Base-by-base conservation (phyloP, 2,888 invertebrate genomes). In the Crossocerus cetratus region DNA sequence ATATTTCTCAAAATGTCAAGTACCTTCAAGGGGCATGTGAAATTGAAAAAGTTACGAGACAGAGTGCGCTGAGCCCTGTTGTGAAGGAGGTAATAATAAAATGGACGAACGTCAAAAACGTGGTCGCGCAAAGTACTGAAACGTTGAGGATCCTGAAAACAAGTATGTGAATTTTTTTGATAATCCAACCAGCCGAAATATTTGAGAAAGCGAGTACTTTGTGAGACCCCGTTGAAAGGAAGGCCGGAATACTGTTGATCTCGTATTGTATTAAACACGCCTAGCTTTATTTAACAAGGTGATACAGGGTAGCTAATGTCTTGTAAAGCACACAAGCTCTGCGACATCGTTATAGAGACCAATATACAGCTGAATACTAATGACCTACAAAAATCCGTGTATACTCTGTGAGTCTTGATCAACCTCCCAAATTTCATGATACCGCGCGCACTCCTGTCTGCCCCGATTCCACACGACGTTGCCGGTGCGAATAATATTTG, bases 221-320 rank as follows among this genome's bases (percentile, higher is more conserved):
- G 81, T 77, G 77, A 23, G 66, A 72, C 80, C 82, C 66, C 82
- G 80, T 71, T 80, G 66, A 54, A 49, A 72, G 72, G 57, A 60
- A 64, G 58, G 54, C 63, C 58, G 60, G 55, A 60, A 62, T 65
- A 67, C 68, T 67, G 43, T 74, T 81, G 75, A 72, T 77, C 69
- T 78, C 72, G 64, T 73, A 78, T 70, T 80, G 78, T 88, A 88
- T 87, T 89, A 90, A 89, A 90, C 88, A 89, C 88, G 89, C 89
- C 89, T 89, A 89, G 83, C 84, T 90, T 89, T 89, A 89, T 88
- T 90, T 85, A 90, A 84, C 87, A 87, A 87, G 86, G 87, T 88
- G 86, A 88, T 88, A 90, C 89, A 90, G 84, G 86, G 83, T 87
- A 86, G 86, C 86, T 82, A 81, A 81, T 87, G 84, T 85, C 84